Conservation (phyloP, 2,888 invertebrate genomes). For the Tridacna crocea region DNA sequence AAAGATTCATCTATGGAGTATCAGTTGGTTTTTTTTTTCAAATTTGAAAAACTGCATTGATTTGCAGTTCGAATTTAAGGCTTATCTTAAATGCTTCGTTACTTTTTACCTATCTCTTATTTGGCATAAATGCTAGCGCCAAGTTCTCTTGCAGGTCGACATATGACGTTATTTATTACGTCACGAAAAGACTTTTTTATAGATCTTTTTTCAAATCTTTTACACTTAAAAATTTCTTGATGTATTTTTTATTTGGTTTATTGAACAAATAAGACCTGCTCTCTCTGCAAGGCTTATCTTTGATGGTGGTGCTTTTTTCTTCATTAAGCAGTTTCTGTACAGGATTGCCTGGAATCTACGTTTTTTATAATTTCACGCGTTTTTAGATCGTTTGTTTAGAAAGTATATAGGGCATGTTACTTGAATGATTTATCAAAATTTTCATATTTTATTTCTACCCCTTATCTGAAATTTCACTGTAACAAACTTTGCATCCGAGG, state of each 20-base stretch:
- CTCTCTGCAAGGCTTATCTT: no score
- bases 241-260: no score
- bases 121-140: no score
- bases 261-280: no score
- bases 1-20: background rate
- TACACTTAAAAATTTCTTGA: no score
- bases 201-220: no score
- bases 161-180: conserved; percentile 1
- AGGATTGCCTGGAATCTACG: background rate
- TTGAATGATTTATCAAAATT: conserved; percentile 39
- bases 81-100: no score
- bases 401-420: conserved; percentile 49
- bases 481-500: no score
- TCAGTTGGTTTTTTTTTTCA: background rate
- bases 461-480: no score
- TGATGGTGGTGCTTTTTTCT: background rate
- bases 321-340: background rate
- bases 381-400: conserved; percentile 30
- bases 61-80: no score
- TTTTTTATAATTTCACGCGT: background rate
- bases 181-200: background rate
- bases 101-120: no score
- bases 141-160: background rate
- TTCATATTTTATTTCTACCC: no score
- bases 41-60: background rate